Evolutionary conservation across 2,888 invertebrate species (phyloP).

Genomic region (Limnephilus lunatus): DNA sequence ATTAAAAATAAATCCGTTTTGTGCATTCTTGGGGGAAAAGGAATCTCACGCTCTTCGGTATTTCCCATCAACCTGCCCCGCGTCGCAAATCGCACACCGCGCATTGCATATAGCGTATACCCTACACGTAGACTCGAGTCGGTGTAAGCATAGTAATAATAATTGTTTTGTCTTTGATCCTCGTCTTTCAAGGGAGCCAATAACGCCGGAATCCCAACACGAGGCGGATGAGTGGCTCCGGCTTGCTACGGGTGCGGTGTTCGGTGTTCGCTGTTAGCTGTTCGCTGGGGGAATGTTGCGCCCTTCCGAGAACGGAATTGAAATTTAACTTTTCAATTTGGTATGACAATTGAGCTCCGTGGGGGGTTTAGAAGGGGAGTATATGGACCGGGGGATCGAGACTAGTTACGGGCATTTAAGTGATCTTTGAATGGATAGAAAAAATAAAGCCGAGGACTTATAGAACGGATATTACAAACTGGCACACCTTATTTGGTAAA

Average conservation of each 20-base stretch:
- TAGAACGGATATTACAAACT: background rate
- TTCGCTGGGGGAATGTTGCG: slow-evolving; percentile 10
- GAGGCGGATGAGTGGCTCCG: slow-evolving; percentile 47
- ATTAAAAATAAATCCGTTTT: background rate
- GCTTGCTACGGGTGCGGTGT: background rate
- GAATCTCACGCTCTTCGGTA: background rate
- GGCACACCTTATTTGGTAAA: background rate
- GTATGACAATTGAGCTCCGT: slow-evolving; percentile 66
- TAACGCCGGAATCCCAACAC: slow-evolving; percentile 61
- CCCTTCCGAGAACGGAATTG: slow-evolving; percentile 62
- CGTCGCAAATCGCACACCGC: background rate
- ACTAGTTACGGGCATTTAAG: background rate
- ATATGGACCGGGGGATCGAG: background rate
- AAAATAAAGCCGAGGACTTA: background rate
- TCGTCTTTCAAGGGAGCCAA: slow-evolving; percentile 53
- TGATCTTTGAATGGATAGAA: background rate
- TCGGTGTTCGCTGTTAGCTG: background rate
- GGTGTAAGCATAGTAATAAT: slow-evolving; percentile 10
- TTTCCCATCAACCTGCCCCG: background rate
- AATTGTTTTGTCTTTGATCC: slow-evolving; percentile 49
- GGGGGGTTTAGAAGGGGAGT: slow-evolving; percentile 41
- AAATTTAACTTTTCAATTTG: slow-evolving; percentile 67
- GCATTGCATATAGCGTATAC: background rate
- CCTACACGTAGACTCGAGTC: background rate
- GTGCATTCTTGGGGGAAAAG: background rate